phyloP scores from a whole-genome alignment of 2,113 vertebrate genomes.

The Tringa solitaria region DNA sequence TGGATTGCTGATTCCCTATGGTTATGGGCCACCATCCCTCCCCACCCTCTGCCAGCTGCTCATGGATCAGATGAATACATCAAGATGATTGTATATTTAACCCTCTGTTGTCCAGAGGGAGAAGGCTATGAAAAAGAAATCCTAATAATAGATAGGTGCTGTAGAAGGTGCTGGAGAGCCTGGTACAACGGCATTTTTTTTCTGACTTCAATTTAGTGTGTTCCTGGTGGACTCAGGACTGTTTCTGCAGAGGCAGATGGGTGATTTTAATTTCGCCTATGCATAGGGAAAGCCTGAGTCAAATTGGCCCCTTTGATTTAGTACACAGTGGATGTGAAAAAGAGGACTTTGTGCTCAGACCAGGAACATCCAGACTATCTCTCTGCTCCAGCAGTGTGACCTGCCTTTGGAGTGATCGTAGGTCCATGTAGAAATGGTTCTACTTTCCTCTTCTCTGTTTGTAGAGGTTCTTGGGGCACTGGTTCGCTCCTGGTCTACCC shows the following conservation, averaged over 20 bases:
- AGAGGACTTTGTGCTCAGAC: background rate
- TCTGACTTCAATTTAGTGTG: background rate
- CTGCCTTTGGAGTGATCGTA: background rate
- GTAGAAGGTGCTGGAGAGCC: background rate
- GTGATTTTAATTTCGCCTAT: background rate
- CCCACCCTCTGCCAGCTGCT: background rate
- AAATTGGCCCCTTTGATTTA: background rate
- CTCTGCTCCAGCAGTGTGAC: background rate
- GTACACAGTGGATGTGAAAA: rapidly evolving
- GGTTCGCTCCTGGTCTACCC: rapidly evolving
- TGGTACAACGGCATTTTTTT: background rate
- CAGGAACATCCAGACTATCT: background rate
- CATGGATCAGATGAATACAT: background rate
- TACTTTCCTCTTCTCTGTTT: background rate
- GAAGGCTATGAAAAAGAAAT: background rate
- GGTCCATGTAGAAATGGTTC: background rate
- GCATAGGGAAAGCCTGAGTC: background rate
- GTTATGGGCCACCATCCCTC: background rate
- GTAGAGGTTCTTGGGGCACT: background rate
- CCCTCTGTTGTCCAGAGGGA: background rate
- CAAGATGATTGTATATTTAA: background rate
- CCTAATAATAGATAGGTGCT: background rate
- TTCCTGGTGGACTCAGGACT: background rate
- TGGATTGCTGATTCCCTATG: background rate
- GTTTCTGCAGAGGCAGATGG: background rate